phyloP scores from a whole-genome alignment of 2,888 invertebrate species.

The Beris morrisii region DNA sequence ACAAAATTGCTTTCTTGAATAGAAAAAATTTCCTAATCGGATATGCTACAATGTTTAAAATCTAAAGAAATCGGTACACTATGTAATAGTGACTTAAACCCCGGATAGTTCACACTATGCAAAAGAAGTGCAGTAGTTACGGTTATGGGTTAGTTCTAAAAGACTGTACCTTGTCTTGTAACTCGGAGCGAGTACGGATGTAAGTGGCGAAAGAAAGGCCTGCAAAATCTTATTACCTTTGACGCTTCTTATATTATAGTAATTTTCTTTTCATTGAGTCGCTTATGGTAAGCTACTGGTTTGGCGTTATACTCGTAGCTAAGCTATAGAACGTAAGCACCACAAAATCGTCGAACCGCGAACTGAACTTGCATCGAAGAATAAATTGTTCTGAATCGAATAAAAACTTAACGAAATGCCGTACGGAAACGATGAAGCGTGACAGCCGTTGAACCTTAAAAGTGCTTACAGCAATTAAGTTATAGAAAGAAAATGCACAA shows the following conservation, averaged over 20 bases:
- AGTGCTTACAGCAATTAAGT: slow-evolving; percentile 1
- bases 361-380: background rate
- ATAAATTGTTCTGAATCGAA: background rate
- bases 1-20: too few relatives aligned
- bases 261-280: slow-evolving; percentile 7
- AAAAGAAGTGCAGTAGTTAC: too few relatives aligned
- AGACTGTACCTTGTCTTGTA: too few relatives aligned
- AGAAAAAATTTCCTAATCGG: too few relatives aligned
- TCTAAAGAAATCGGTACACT: too few relatives aligned
- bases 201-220: background rate
- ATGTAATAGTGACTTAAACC: background rate
- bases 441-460: slow-evolving; percentile 26
- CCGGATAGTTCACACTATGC: too few relatives aligned
- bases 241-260: slow-evolving; percentile 10
- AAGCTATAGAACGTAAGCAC: background rate
- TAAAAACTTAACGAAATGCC: background rate
- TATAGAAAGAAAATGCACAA: background rate
- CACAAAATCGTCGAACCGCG: slow-evolving; percentile 11
- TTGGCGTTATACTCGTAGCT: background rate
- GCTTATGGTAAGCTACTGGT: slow-evolving; percentile 1
- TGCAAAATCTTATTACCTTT: slow-evolving; percentile 1
- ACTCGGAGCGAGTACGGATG: background rate
- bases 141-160: too few relatives aligned
- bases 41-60: too few relatives aligned
- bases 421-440: slow-evolving; percentile 16